Base-by-base conservation (phyloP, 2,888 invertebrate genomes). In the Orchesella flavescens region DNA sequence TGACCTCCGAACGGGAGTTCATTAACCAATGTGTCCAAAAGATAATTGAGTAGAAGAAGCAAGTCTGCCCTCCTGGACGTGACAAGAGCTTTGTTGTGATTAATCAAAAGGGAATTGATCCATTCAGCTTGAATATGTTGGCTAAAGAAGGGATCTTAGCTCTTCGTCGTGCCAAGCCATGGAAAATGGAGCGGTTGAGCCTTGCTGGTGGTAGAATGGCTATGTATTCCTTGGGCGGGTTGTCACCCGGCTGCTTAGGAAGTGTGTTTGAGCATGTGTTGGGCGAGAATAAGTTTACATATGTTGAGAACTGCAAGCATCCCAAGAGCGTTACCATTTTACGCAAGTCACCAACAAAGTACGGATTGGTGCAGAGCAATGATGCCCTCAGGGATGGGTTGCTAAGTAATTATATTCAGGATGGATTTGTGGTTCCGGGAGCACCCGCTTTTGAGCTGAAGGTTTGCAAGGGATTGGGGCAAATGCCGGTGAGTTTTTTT, bases 91-190 rank as follows among this genome's bases (percentile, higher is more conserved):
- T 99, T 90, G 97, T 98, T 17, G 93, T 99, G 9, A 96, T 99
- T 90, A 99, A 99, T 90, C 98, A 99, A 91, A 99, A 99, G 92
- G 99, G 99, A 73, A 97, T 99, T 89, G 99, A 99, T 90, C 99
- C 99, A 1, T 93, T 97, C 90, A 98, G 98, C 1, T 91, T 99
- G 88, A 99, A 99, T 90, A 93, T 96, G 90, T 91, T 99, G 84
- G 98, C 99, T 9, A 96, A 96, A 90, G 98, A 98, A 91, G 98
- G 97, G 21, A 99, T 99, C 85, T 92, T 99, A 88, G 99, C 94
- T 1, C 92, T 99, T 79, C 94, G 99, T 87, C 93, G 99, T 86
- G 99, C 99, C 57, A 99, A 99, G 91, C 93, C 99, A 73, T 94
- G 99, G 88, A 99, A 99, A 91, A 99, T 99, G 99, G 99, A 99